Base-by-base conservation (phyloP, 1,140 invertebrate genomes). In the Camponotus floridanus region DNA sequence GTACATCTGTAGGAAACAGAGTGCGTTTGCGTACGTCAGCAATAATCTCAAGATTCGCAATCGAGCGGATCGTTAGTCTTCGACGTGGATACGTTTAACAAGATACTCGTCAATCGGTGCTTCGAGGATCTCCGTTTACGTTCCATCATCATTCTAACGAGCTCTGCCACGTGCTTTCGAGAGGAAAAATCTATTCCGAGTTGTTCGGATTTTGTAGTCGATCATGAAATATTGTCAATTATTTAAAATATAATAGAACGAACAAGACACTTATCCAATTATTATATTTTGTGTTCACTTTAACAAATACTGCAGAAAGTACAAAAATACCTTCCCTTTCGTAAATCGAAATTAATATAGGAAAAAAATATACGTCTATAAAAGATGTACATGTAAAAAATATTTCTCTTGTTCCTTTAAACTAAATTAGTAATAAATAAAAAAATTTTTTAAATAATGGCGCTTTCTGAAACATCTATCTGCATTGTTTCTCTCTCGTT, bases 71-170 rank as follows among this genome's bases (percentile, higher is more conserved):
- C 87, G 76, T 89, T 89, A 89, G 48, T 62, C 55, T 67, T 61
- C 76, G 67, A 80, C 76, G 64, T 81, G 88, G 83, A 88, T 87
- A 88, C 87, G 81, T 81, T 89, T 88, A 88, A 88, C 87, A 88
- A 88, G 87, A 59, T 85, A 61, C 74, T 88, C 79, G 70, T 39
- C 57, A 85, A 85, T 87, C 70, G 48, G 26, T 62, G 65, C 86
- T 76, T 61, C 33, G 13, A 39, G 33, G 11, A 89, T 88, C 87
- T 86, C 87, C 87, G 67, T 88, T 88, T 89, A 89, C 81, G 87
- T 88, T 9, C 42, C 11, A 31, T 36, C 68, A n/a, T 26, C 62
- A 74, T 80, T 79, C 84, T 88, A 88, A 88, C 86, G 86, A 88
- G 73, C 70, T 57, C 74, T 62, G 31, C 9, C 42, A 42, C 39